Evolutionary conservation across 2,888 invertebrate species (phyloP).

Genomic region (Dicyrtomina minuta): DNA sequence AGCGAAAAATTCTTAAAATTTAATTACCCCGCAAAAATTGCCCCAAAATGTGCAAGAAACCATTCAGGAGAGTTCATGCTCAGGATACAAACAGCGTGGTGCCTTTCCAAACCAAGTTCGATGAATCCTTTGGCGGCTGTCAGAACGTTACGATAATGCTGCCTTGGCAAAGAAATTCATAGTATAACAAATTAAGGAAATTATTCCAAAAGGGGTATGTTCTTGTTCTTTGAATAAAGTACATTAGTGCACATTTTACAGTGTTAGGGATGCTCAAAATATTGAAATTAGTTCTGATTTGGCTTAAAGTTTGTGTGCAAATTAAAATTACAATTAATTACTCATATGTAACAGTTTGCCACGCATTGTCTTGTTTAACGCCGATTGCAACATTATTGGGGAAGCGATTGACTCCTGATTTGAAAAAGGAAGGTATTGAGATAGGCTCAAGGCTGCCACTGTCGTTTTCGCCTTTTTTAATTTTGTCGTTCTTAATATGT

Average conservation of each 20-base stretch:
- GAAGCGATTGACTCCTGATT: slow-evolving; percentile 63
- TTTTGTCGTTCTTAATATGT: slow-evolving; percentile 63
- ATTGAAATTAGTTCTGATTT: not conserved
- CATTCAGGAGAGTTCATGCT: slow-evolving; percentile 90
- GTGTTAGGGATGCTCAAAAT: not conserved
- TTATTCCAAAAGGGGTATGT: too few species aligned
- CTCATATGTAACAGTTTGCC: slow-evolving; percentile 56
- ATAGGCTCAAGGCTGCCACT: slow-evolving; percentile 64
- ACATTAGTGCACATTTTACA: not conserved
- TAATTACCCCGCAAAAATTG: slow-evolving; percentile 81
- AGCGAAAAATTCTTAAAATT: too few species aligned
- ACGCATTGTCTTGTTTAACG: slow-evolving; percentile 61
- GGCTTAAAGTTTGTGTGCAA: not conserved
- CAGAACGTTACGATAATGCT: slow-evolving; percentile 75
- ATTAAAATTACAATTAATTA: slow-evolving; percentile 31
- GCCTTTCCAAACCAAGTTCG: slow-evolving; percentile 75
- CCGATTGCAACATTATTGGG: slow-evolving; percentile 69
- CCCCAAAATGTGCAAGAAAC: slow-evolving; percentile 80
- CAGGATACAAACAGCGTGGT: slow-evolving; percentile 80
- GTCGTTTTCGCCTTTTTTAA: too few species aligned
- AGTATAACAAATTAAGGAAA: not conserved
- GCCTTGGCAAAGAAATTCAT: slow-evolving; percentile 60
- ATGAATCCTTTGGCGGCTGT: slow-evolving; percentile 81
- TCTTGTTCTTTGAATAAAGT: too few species aligned
- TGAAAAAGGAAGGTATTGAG: slow-evolving; percentile 59